Evolutionary conservation across 2,797 vertebrate species (phyloP).

Genomic region (Brotogeris chrysoptera): DNA sequence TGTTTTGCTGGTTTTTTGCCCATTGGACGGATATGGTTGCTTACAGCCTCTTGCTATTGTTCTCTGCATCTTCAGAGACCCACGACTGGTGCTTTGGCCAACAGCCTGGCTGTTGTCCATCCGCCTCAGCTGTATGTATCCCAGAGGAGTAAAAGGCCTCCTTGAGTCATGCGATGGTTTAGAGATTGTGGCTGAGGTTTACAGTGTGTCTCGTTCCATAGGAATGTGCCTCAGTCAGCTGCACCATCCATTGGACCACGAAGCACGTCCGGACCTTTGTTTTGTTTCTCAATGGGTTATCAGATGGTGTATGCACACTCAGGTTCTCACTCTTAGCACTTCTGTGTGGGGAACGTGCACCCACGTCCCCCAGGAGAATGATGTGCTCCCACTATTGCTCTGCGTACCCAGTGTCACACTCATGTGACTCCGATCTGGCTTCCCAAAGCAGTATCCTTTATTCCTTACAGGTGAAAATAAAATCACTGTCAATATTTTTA

Average conservation of each 20-base stretch:
- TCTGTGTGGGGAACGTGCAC: neutral
- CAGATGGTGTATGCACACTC: neutral
- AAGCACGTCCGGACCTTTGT: neutral
- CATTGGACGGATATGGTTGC: neutral
- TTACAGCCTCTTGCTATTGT: neutral
- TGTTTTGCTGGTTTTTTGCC: neutral
- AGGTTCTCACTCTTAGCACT: neutral
- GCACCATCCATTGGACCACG: neutral
- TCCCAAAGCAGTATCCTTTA: neutral
- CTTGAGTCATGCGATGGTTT: neutral
- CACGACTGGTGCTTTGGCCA: neutral
- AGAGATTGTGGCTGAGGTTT: neutral
- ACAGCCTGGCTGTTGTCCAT: neutral
- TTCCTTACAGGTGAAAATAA: neutral
- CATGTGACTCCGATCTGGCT: neutral
- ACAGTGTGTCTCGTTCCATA: neutral
- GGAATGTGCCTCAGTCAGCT: slow-evolving; percentile 42
- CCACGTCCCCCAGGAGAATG: too few relatives aligned
- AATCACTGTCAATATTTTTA: neutral
- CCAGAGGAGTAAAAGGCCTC: neutral
- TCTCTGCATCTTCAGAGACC: neutral
- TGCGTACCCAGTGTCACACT: neutral
- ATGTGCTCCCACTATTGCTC: fast-evolving
- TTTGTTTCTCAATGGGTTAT: neutral
- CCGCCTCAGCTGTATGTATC: neutral